Percentiles rank a stretch among this genome's conserved stretches.
phyloP scores from a whole-genome alignment of 2,797 vertebrate species.

The Betta splendens region DNA sequence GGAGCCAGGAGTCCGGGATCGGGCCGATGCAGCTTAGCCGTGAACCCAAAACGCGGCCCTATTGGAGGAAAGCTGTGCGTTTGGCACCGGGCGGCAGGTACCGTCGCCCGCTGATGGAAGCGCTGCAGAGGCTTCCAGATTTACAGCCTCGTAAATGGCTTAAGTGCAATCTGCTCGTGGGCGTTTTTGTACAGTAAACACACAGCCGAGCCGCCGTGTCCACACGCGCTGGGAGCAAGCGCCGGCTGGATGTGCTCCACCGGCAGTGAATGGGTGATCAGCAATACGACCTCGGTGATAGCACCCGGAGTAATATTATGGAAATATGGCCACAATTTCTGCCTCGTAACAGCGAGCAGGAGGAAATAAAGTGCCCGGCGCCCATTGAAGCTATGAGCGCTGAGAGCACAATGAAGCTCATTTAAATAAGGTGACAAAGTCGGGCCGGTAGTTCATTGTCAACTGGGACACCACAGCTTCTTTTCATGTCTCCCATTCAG shows the following conservation, averaged over 20 bases:
- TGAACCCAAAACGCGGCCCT: conserved; percentile 12
- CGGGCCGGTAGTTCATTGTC: conserved; percentile 60
- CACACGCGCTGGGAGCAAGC: conserved; percentile 36
- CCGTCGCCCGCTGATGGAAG: conserved; percentile 27
- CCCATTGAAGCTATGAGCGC: conserved; percentile 56
- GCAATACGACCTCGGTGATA: conserved; percentile 23
- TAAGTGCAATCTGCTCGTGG: conserved; percentile 59
- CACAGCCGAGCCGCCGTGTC: conserved; percentile 25
- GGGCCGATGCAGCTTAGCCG: conserved; percentile 7
- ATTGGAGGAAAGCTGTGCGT: conserved; percentile 8
- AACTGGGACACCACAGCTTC: conserved; percentile 57
- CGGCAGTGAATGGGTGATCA: conserved; percentile 34
- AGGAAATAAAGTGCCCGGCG: conserved; percentile 48
- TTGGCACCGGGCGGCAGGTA: conserved; percentile 35
- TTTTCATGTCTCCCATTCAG: conserved; percentile 64
- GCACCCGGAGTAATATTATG: conserved; percentile 52
- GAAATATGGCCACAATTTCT: conserved; percentile 63
- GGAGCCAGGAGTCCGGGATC: conserved; percentile 14
- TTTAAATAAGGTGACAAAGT: conserved; percentile 73
- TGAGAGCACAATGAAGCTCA: conserved; percentile 64
- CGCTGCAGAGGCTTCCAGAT: conserved; percentile 39
- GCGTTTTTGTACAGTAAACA: conserved; percentile 62
- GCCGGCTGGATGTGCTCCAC: conserved; percentile 39
- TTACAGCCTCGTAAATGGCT: conserved; percentile 57
- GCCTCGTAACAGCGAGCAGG: conserved; percentile 56